Conservation (phyloP, 1,140 invertebrate genomes). For the Paraescarpia echinospica region DNA sequence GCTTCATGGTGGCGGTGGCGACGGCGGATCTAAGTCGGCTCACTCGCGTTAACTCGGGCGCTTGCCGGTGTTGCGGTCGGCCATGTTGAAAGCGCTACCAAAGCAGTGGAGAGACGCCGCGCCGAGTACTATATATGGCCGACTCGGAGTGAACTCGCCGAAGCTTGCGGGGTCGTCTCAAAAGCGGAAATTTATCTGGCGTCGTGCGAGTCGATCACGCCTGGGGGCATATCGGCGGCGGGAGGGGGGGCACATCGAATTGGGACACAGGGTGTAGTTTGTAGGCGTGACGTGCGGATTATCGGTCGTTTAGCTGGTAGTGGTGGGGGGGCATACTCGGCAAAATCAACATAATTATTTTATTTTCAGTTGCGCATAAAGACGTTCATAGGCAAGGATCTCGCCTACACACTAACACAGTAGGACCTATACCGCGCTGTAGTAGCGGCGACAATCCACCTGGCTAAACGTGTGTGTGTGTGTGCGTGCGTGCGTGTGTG, state of each 20-base stretch:
- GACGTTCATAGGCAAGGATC: too few species aligned
- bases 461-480: too few species aligned
- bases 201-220: neutral
- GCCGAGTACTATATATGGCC: neutral
- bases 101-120: neutral
- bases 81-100: neutral
- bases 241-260: too few species aligned
- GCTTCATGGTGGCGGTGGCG: constrained; percentile 21
- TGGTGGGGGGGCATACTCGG: neutral
- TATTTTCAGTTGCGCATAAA: too few species aligned
- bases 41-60: neutral
- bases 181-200: neutral
- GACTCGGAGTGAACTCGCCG: neutral
- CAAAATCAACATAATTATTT: too few species aligned
- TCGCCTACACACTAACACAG: too few species aligned
- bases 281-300: neutral
- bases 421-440: too few species aligned
- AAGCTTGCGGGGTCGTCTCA: neutral
- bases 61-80: neutral
- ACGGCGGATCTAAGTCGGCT: neutral
- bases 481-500: too few species aligned
- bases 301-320: neutral
- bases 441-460: too few species aligned
- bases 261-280: neutral
- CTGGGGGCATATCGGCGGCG: neutral